Evolutionary conservation across 2,888 invertebrate species (phyloP), one percentile per base, ranked within the genome.

Genomic region (Nephrotoma flavescens): DNA sequence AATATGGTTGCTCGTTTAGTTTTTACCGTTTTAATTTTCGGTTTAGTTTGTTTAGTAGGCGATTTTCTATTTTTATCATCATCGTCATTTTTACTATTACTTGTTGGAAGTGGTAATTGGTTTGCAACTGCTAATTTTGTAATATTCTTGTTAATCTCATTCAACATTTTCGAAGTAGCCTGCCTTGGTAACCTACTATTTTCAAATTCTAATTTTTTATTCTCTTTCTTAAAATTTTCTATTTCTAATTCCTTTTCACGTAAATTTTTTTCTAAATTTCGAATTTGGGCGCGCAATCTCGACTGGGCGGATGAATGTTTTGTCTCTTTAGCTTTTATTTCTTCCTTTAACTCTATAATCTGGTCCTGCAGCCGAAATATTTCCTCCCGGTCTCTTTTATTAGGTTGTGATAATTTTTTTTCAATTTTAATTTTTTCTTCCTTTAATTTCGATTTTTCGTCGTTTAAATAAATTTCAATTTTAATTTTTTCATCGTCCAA

Each of bases 121-220:
- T 85, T 85, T 0, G 85, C 19, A 12, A 19, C 45, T 15, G 44
- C 85, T 19, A 85, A 19, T 85, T 85, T 85, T 45, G 44, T 15
- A 83, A 94, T 90, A 88, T 93, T 93, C 87, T 94, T 94, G 89
- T 95, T 96, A 45, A 96, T 96, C 91, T 95, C 94, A 89, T 95
- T 94, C 88, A 96, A 92, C 90, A 96, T 94, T 92, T 95, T 95
- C 45, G 95, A 94, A 88, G 95, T 96, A n/a, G 94, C 92, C 83
- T 94, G 91, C 87, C 94, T 91, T 87, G 92, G 90, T 9, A 93
- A 91, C 86, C 93, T 92, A 88, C 93, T 92, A 90, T 94, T 94
- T 87, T 93, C 93, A 85, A 93, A 93, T 88, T 93, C 93, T 86
- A 95, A 91, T 89, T 94, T 93, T 88, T 93, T 93, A 89, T 95